Base-by-base conservation (phyloP, 2,888 invertebrate species). In the Amphipoea oculea region DNA sequence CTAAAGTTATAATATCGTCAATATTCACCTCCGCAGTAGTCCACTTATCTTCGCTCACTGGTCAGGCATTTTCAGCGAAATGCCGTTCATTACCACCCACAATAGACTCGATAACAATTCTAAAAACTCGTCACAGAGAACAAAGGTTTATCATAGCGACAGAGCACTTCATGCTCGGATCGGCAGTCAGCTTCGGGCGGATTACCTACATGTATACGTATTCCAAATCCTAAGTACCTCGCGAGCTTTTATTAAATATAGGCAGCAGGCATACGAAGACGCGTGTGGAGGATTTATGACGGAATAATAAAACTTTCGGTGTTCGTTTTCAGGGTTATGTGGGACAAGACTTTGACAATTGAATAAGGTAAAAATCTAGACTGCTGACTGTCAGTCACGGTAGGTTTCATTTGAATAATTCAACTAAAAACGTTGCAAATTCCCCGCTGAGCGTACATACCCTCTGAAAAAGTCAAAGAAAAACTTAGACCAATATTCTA, bases 61-160 rank as follows among this genome's bases (percentile, higher is more conserved):
- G 91, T 92, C 90, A 90, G 91, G 90, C 89, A 90, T 89, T 93
- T 91, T 90, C 92, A 90, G 90, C 91, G 91, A 93, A 94, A 91
- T 90, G 92, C 82, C 89, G 91, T 94, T 95, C 94, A 94, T 95
- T 94, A 95, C 89, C 89, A 88, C 86, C 90, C 89, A 95, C 94
- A 95, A 95, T 94, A 91, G 94, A 91, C 92, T 92, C 92, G 92
- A 94, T 94, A 93, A 93, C 93, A 95, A 93, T 95, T 94, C 94
- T 94, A 93, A 94, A 95, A 94, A 94, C 93, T 93, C 93, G 91
- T 91, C 91, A 91, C 91, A 83, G 86, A 86, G 89, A 92, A 93
- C 93, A 94, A 94, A 92, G 92, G 90, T 89, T 91, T 91, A 90
- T 91, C 90, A 88, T 87, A 85, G 89, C 89, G 90, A 90, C 90